phyloP scores from a whole-genome alignment of 30 jellyfish, hydroid and myxozoan genomes.

The Sanderia malayensis region DNA sequence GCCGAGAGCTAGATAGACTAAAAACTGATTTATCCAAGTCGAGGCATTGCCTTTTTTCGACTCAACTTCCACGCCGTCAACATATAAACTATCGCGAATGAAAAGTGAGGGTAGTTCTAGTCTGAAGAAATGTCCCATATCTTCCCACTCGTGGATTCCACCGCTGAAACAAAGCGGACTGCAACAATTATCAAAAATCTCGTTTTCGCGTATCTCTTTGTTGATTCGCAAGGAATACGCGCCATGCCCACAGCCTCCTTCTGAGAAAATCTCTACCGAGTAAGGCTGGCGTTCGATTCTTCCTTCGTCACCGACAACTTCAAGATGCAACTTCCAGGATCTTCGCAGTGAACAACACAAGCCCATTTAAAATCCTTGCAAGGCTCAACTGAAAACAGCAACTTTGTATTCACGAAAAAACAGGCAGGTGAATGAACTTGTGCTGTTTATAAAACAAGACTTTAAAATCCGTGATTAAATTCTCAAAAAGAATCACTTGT shows the following conservation, averaged over 20 bases:
- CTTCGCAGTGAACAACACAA: conserved; percentile 67
- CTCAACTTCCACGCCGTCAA: conserved; percentile 82
- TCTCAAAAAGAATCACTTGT: not conserved
- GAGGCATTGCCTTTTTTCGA: conserved; percentile 64
- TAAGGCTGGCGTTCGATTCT: conserved; percentile 83
- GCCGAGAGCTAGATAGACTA: conserved; percentile 69
- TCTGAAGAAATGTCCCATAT: conserved; percentile 89
- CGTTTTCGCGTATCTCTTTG: conserved; percentile 39
- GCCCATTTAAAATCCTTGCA: too few relatives aligned
- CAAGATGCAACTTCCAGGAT: conserved; percentile 81
- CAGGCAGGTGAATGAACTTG: not conserved
- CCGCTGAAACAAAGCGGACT: conserved; percentile 93
- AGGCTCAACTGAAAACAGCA: too few relatives aligned
- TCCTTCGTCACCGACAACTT: conserved; percentile 91
- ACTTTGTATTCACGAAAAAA: too few relatives aligned
- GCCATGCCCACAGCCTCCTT: conserved; percentile 71
- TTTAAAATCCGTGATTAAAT: not conserved
- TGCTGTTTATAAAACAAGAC: too few relatives aligned
- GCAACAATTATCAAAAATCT: conserved; percentile 78
- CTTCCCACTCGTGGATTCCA: conserved; percentile 97
- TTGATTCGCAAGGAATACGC: conserved; percentile 49
- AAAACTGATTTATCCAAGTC: conserved; percentile 83
- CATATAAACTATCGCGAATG: conserved; percentile 77
- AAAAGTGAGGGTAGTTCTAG: conserved; percentile 85
- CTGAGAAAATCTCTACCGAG: conserved; percentile 62